phyloP scores from a whole-genome alignment of 35 echinoderm and acorn worm genomes.

The Heliocidaris tuberculata region DNA sequence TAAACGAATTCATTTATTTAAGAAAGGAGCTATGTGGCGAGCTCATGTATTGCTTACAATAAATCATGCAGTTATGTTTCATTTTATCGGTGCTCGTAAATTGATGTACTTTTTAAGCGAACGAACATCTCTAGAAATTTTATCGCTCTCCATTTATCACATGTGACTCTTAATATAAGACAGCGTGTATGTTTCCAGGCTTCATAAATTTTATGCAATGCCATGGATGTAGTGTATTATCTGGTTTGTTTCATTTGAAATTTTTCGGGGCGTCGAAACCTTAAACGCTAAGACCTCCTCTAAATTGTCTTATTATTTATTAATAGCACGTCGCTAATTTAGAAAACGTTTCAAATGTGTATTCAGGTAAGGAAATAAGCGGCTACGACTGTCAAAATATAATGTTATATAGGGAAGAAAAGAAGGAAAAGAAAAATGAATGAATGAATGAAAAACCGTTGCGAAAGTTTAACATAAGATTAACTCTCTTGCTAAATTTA shows the following conservation, averaged over 20 bases:
- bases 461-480: too few species aligned
- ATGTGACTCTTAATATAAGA: neutral
- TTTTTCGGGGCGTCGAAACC: too few species aligned
- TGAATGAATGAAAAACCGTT: too few species aligned
- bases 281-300: neutral
- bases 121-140: neutral
- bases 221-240: neutral
- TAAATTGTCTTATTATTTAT: neutral
- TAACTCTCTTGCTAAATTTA: too few species aligned
- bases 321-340: too few species aligned
- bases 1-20: too few species aligned
- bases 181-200: neutral
- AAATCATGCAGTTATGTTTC: neutral
- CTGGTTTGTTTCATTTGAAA: neutral
- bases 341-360: too few species aligned
- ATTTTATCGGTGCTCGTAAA: neutral
- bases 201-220: neutral
- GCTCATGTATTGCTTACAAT: neutral
- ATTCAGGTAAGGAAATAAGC: too few species aligned
- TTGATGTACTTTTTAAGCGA: neutral
- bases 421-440: too few species aligned
- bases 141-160: neutral
- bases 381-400: too few species aligned
- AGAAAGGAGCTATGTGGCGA: neutral
- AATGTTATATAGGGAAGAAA: too few species aligned